Base-by-base conservation (phyloP, 2,797 vertebrate genomes). In the Pangasius sanitwongsei region DNA sequence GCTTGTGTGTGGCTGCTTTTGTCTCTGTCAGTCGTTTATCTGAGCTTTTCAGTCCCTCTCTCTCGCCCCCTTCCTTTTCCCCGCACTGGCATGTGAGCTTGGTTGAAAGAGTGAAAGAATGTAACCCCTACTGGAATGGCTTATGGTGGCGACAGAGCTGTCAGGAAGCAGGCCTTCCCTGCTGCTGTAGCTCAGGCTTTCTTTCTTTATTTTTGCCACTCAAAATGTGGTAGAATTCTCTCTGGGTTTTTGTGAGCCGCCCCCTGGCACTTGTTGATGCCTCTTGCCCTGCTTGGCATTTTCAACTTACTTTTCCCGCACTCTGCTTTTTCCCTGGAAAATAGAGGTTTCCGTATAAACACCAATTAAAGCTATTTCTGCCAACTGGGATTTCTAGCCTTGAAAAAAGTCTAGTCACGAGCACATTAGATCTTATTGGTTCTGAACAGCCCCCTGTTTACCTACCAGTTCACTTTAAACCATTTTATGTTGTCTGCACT, bases 81-180 rank as follows among this genome's bases (percentile, higher is more conserved):
- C 53, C 37, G 25, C 53, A 74, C 41, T 91, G 89, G 87, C 72
- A 87, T 74, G 86, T 89, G 87, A 90, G 90, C 86, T 69, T 48
- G 86, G 83, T 87, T 91, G 89, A 55, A 87, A 87, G 86, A 87
- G 34, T 80, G 86, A 91, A 92, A 92, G 92, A 92, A 92, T 92
- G 92, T 92, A 91, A 91, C 91, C 92, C 89, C 78, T 83, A 82
- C 78, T 86, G 88, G 90, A 90, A 85, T 81, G 74, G 88, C 85
- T 92, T 88, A 85, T 80, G 69, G 89, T 67, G 83, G 88, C 80
- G 86, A 87, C 74, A 84, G 75, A 77, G 86, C 90, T 86, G 86
- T 87, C 90, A 69, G 87, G 90, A 89, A 86, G 81, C 81, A 48
- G 48, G 85, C 81, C 89, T 90, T 91, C 90, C 87, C 86, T 65